Base-by-base conservation (phyloP, 2,797 vertebrate genomes). In the Chloroceryle inda region DNA sequence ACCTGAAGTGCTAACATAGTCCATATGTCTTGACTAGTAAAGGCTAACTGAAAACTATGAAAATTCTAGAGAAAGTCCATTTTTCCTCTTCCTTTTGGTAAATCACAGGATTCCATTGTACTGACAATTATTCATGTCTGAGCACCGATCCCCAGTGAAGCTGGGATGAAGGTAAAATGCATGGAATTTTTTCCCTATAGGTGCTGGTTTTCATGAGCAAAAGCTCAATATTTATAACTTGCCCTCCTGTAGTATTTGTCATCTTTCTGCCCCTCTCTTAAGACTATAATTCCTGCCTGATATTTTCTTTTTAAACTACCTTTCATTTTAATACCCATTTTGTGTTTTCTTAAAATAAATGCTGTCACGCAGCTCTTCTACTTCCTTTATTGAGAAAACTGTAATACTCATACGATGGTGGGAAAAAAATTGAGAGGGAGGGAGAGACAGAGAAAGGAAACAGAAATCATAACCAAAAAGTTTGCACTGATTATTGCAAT, bases 11-110 rank as follows among this genome's bases (percentile, higher is more conserved):
- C 59, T 97, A 97, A 97, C 96, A 93, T 95, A 95, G 88, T 96
- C 97, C 97, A 97, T 96, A 96, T 97, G 97, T 95, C 84, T 97
- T 97, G 92, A 81, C 68, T 82, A 94, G 95, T 68, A 85, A 95
- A 95, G 92, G 49, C 38, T 94, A 78, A 93, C 84, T 73, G 78
- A 97, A 92, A 94, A 94, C 67, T 92, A 88, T 90, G 96, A 87
- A 95, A 84, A 67, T 92, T 94, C 92, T 96, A 73, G 91, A 4
- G 1, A 94, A 97, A 97, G 94, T 87, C 80, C 83, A 68, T 90
- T 98, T 97, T 97, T 96, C 91, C 90, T 98, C 63, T 80, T 96
- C 59, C 81, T 87, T 90, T 96, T 96, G 83, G 91, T 97, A 96
- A 96, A 95, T 92, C 95, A 75, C 81, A 94, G 74, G 87, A 96